Percentiles rank a stretch among this genome's conserved stretches.
Conservation (phyloP, 1,140 invertebrate species). For the Pogonomyrmex californicus region DNA sequence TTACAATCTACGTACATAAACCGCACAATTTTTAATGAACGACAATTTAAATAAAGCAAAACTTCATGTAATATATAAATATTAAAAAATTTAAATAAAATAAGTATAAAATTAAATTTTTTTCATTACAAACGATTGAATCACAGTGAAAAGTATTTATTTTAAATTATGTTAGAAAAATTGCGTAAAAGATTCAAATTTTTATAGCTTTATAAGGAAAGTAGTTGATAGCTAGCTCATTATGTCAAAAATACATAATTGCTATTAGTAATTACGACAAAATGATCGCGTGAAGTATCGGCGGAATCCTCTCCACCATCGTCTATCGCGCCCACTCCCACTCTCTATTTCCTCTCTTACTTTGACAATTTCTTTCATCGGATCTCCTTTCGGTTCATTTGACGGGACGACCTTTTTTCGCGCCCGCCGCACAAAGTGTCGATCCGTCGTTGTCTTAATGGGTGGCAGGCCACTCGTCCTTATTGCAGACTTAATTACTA, state of each 20-base stretch:
- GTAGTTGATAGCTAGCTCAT: background rate
- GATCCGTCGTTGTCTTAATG: constrained; percentile 85
- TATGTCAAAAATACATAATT: constrained; percentile 45
- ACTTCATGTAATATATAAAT: background rate
- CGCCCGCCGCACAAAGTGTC: constrained; percentile 84
- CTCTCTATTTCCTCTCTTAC: constrained; percentile 63
- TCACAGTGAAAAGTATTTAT: background rate
- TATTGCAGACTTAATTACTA: constrained; percentile 87
- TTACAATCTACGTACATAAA: background rate
- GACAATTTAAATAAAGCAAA: background rate
- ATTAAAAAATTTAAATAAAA: background rate
- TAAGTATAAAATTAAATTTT: background rate
- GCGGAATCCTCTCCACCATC: constrained; percentile 33
- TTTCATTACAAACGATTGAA: background rate
- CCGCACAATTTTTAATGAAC: background rate
- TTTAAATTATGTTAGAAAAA: background rate
- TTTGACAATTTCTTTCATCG: constrained; percentile 86
- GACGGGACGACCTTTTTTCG: constrained; percentile 84
- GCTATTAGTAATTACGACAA: constrained; percentile 42
- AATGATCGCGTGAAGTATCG: constrained; percentile 45
- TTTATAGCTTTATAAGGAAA: background rate
- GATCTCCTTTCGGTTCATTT: constrained; percentile 85
- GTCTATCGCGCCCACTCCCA: constrained; percentile 12
- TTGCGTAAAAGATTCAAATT: background rate
- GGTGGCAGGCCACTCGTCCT: constrained; percentile 85